Conservation (phyloP, 53 echinoderm and acorn worm genomes). For the Stichopus horrens region DNA sequence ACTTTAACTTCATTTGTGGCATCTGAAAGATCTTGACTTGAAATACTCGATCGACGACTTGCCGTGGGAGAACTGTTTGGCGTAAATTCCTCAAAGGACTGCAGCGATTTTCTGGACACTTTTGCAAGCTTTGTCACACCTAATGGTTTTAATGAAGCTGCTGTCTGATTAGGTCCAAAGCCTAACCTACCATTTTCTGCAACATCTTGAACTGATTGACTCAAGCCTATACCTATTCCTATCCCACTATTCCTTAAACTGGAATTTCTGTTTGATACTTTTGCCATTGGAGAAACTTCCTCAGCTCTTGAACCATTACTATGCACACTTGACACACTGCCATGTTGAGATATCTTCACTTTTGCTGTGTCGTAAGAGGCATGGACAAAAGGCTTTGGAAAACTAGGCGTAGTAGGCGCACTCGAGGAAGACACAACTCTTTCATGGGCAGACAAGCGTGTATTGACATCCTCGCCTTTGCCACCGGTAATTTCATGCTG, state of each 20-base stretch:
- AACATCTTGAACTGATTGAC: conserved; percentile 23
- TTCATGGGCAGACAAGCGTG: conserved; percentile 41
- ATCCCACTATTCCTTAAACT: conserved; percentile 8
- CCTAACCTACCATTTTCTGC: conserved; percentile 12
- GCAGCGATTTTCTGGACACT: conserved; percentile 81
- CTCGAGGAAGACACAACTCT: conserved; percentile 13
- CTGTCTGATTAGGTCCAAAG: conserved; percentile 5
- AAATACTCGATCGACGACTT: conserved; percentile 92
- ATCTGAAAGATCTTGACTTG: conserved; percentile 79
- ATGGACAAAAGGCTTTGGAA: conserved; percentile 44
- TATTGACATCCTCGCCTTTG: conserved; percentile 4
- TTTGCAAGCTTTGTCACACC: conserved; percentile 83
- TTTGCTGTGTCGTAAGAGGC: conserved; percentile 13
- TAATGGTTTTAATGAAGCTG: conserved; percentile 71
- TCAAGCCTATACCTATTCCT: conserved; percentile 7
- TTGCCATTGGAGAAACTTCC: conserved; percentile 14
- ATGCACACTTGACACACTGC: conserved; percentile 1
- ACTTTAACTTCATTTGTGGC: conserved; percentile 54
- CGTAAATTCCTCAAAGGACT: conserved; percentile 93
- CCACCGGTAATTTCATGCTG: neutral
- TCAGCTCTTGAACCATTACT: conserved; percentile 10
- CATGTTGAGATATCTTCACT: conserved; percentile 21
- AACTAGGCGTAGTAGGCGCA: conserved; percentile 49
- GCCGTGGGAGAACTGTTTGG: conserved; percentile 88
- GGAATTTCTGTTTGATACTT: conserved; percentile 14